phyloP scores from a whole-genome alignment of 2,113 vertebrate genomes.

The Archilochus colubris region DNA sequence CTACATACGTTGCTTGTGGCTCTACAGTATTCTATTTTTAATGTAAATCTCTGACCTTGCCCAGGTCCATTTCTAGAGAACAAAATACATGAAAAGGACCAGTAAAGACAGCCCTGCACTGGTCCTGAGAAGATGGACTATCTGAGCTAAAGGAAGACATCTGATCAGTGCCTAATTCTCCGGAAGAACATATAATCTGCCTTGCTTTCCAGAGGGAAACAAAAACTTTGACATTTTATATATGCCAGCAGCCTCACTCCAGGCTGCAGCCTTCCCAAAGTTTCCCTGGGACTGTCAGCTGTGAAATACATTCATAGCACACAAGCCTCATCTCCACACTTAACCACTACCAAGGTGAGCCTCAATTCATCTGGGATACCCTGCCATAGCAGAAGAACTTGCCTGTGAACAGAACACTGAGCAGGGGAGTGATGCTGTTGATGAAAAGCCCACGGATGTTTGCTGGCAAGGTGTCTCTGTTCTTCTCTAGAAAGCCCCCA shows the following conservation, averaged over 20 bases:
- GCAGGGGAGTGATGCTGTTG: slow-evolving; percentile 76
- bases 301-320: not conserved
- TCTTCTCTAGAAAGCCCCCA: slow-evolving; percentile 80
- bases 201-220: not conserved
- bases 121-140: not conserved
- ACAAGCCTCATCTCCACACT: not conserved
- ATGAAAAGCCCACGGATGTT: slow-evolving; percentile 76
- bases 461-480: slow-evolving; percentile 79
- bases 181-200: not conserved
- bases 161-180: not conserved
- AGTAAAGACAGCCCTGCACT: not conserved
- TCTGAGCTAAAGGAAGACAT: not conserved
- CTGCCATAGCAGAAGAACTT: not conserved
- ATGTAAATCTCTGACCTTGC: not conserved
- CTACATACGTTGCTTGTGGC: not conserved
- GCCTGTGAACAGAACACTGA: slow-evolving; percentile 80
- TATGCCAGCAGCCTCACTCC: not conserved
- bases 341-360: not conserved
- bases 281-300: not conserved
- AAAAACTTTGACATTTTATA: not conserved
- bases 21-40: not conserved
- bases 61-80: not conserved
- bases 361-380: not conserved
- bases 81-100: not conserved
- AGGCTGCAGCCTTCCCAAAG: not conserved